phyloP scores from a whole-genome alignment of 2,113 vertebrate species.

The Carassius gibelio region DNA sequence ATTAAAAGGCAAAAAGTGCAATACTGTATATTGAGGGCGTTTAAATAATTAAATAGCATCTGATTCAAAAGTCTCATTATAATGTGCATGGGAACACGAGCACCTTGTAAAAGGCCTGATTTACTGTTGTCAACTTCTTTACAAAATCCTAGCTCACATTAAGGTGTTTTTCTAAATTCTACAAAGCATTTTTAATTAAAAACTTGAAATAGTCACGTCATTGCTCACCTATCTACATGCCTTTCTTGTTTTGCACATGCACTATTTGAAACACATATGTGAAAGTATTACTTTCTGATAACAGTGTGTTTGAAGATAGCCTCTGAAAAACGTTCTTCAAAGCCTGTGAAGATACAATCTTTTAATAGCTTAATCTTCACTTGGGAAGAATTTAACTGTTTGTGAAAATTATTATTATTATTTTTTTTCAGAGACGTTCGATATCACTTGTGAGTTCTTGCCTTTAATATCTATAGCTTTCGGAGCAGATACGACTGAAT shows the following conservation, averaged over 20 bases:
- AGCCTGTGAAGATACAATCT: constrained; percentile 9
- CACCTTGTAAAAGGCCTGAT: constrained; percentile 57
- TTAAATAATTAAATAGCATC: constrained; percentile 59
- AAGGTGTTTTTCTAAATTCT: constrained; percentile 60
- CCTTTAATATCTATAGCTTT: not conserved
- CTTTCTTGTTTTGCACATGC: constrained; percentile 70
- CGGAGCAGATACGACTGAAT: not conserved
- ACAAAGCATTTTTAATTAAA: constrained; percentile 70
- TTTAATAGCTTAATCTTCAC: constrained; percentile 23
- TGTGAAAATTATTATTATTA: not conserved
- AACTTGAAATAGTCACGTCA: constrained; percentile 72
- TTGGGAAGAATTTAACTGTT: constrained; percentile 7
- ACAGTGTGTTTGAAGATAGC: constrained; percentile 17
- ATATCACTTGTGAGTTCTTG: not conserved
- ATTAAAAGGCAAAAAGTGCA: constrained; percentile 10
- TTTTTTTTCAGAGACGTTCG: no score
- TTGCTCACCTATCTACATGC: constrained; percentile 69
- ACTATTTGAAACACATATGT: constrained; percentile 19
- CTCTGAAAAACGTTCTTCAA: constrained; percentile 25
- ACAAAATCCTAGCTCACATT: constrained; percentile 63
- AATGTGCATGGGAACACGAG: constrained; percentile 56
- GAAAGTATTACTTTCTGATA: constrained; percentile 26
- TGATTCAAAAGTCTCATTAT: constrained; percentile 12
- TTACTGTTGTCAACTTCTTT: constrained; percentile 60
- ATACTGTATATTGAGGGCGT: constrained; percentile 18